Evolutionary conservation across 2,888 invertebrate genomes (phyloP).

Genomic region (Eugnorisma glareosa): DNA sequence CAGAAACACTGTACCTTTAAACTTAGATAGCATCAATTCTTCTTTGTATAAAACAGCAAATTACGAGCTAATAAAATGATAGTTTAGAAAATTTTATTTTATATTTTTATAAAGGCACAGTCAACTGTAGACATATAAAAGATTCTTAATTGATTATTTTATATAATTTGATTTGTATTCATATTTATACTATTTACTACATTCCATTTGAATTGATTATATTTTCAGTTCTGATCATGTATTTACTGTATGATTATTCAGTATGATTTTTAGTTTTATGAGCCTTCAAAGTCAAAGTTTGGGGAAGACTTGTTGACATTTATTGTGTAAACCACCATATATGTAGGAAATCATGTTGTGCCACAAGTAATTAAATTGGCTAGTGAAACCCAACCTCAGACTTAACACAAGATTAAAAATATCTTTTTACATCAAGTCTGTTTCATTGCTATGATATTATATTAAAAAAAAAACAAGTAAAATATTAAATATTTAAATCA

Average conservation of each 20-base stretch:
- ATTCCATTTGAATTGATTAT: conserved; percentile 32
- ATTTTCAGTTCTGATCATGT: conserved; percentile 24
- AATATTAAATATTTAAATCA: neutral
- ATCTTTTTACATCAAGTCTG: neutral
- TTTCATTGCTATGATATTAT: neutral
- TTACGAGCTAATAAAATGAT: conserved; percentile 52
- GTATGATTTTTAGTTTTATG: conserved; percentile 1
- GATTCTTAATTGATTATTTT: neutral
- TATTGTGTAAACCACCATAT: neutral
- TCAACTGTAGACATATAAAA: conserved; percentile 19
- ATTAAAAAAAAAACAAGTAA: neutral
- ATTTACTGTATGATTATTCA: neutral
- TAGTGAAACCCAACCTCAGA: neutral
- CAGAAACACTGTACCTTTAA: conserved; percentile 90
- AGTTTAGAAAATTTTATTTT: neutral
- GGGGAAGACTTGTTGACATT: neutral
- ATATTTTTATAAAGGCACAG: conserved; percentile 53
- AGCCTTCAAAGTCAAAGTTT: neutral
- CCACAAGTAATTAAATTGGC: neutral
- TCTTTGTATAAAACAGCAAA: conserved; percentile 30
- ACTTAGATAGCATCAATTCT: conserved; percentile 64
- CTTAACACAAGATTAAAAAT: neutral
- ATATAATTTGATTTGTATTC: neutral
- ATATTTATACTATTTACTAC: neutral
- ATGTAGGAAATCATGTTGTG: neutral